Percentiles rank a stretch among this genome's conserved stretches.
phyloP scores from a whole-genome alignment of 2,888 invertebrate genomes.

The Stegophylla sp. region DNA sequence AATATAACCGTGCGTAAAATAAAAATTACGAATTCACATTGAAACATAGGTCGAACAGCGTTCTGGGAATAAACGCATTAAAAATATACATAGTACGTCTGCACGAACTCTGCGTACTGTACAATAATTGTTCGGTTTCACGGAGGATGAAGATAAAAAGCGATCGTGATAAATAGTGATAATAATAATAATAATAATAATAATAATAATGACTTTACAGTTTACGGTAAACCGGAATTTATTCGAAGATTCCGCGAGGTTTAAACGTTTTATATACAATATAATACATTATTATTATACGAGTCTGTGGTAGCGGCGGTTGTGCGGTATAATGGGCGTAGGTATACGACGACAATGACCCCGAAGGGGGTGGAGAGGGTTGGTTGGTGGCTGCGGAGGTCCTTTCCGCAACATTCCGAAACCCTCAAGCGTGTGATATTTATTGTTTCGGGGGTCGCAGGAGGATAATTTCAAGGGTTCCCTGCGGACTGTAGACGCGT shows the following conservation, averaged over 20 bases:
- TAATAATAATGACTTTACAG: not conserved
- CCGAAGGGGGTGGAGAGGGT: too few relatives aligned
- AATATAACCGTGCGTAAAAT: too few relatives aligned
- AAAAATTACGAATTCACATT: too few relatives aligned
- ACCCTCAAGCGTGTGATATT: slow-evolving; percentile 42
- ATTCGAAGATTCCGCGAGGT: slow-evolving; percentile 15
- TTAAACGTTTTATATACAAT: not conserved
- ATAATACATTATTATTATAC: too few relatives aligned
- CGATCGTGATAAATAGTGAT: not conserved
- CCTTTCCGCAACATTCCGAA: slow-evolving; percentile 53
- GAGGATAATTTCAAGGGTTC: slow-evolving; percentile 53
- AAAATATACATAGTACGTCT: too few relatives aligned
- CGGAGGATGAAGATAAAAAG: not conserved
- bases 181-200: not conserved
- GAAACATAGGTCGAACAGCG: too few relatives aligned
- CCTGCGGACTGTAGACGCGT: slow-evolving; percentile 15
- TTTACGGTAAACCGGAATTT: not conserved
- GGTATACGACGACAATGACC: slow-evolving; percentile 15
- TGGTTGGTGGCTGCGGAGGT: not conserved
- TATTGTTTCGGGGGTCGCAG: slow-evolving; percentile 40
- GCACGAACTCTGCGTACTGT: too few relatives aligned
- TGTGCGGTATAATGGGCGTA: not conserved
- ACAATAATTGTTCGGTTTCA: not conserved
- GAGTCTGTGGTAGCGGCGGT: not conserved
- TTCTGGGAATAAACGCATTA: too few relatives aligned